A percentile compares a stretch with the other conserved stretches of the same genome.
These are phyloP conservation scores for Leptestheria dahalacensis DNA, from an alignment of 1,140 invertebrate genomes.

Conservation along the genomic window DNA sequence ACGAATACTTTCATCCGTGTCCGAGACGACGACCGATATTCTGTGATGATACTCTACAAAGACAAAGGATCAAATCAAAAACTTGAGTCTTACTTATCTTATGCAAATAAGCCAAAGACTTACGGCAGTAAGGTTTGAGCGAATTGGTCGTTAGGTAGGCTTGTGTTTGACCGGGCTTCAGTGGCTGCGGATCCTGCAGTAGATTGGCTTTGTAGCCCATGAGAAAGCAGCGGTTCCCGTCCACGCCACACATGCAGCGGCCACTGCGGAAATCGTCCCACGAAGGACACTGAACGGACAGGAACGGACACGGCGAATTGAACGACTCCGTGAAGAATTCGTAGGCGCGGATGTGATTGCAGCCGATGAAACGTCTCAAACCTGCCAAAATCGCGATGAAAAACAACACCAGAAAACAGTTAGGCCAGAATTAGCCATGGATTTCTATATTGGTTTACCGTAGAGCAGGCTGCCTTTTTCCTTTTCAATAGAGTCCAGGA, in stretches of 20 bases:
- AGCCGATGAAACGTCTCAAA: conserved; percentile 57
- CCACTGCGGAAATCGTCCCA: conserved; percentile 47
- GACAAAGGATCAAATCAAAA: conserved; percentile 17
- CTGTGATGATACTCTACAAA: conserved; percentile 54
- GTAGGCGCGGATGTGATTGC: conserved; percentile 69
- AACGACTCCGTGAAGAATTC: conserved; percentile 77
- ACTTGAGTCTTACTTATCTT: neutral
- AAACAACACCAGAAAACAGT: no score
- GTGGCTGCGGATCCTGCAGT: conserved; percentile 25
- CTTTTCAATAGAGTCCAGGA: conserved; percentile 47
- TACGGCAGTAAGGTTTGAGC: conserved; percentile 54
- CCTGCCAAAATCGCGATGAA: no score
- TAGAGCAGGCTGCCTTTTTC: conserved; percentile 45
- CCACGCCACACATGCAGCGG: conserved; percentile 38
- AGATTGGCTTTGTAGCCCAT: conserved; percentile 12
- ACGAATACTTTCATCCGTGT: conserved; percentile 45
- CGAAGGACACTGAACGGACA: conserved; percentile 57
- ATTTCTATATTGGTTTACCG: no score
- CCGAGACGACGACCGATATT: conserved; percentile 53
- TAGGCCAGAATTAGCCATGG: no score
- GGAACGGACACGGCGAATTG: conserved; percentile 47
- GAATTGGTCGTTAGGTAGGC: conserved; percentile 53
- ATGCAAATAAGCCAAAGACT: conserved; percentile 30
- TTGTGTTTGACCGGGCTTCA: conserved; percentile 31
- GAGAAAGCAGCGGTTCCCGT: conserved; percentile 37